Base-by-base conservation (phyloP, 64 coral and sea anemone species). In the Porites lutea region DNA sequence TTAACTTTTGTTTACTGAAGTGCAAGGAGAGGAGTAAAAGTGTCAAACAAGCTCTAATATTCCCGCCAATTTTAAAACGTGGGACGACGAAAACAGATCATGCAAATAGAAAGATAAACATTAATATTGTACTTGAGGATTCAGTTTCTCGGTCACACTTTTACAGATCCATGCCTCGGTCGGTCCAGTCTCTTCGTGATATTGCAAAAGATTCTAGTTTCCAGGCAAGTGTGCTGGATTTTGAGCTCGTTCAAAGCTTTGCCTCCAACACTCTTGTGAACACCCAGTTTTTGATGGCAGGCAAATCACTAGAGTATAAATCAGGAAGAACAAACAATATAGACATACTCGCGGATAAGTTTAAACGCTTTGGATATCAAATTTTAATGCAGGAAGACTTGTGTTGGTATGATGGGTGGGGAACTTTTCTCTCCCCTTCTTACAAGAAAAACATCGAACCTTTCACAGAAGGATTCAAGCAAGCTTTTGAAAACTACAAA, bases 381-480 rank as follows among this genome's bases (percentile, higher is more conserved):
- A 92, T 92, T 49, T 92, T 99, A 70, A 79, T 96, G 19, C 97
- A 99, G 5, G 97, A 99, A 77, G 94, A 96, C 69, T 87, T 90
- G 19, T 99, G 97, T 50, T 99, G 95, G 86, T 99, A 84, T 71
- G 97, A 99, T 52, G 48, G 11, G 11, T 96, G 97, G 97, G 97
- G 97, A 10, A 71, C 77, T 55, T 27, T 92, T 27, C 61, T 96
- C 59, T 93, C 88, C 14, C 87, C 90, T 43, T 43, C 66, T 23
- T 94, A 89, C 22, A 96, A 96, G 13, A 89, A 92, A 72, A 94
- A 80, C 10, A 13, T 88, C 46, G 51, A 49, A 59, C 79, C 88
- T 54, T 93, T 89, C 19, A 71, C 94, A 27, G 67, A 91, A 3
- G 88, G 60, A 49, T 93, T 87, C 45, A 93, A 93, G 54, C 82